phyloP scores from a whole-genome alignment of 2,113 vertebrate genomes.

The Fregata magnificens region DNA sequence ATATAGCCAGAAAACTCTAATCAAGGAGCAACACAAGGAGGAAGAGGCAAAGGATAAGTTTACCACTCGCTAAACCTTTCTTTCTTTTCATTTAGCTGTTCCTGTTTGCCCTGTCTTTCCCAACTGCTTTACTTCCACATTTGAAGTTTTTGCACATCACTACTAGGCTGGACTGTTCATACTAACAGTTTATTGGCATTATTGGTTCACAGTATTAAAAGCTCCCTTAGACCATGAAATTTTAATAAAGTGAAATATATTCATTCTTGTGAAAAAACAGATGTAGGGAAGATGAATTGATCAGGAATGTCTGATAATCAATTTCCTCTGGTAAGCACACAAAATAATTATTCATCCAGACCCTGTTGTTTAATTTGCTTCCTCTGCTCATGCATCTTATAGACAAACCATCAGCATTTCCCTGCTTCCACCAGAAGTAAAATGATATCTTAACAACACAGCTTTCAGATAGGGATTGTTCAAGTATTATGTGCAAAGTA shows the following conservation, averaged over 20 bases:
- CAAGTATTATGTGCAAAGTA: background rate
- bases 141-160: background rate
- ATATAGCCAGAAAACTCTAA: background rate
- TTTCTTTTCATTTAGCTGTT: background rate
- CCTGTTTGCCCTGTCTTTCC: background rate
- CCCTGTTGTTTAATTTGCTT: background rate
- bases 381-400: background rate
- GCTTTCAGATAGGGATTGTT: background rate
- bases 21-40: background rate
- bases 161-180: background rate
- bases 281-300: slow-evolving; percentile 40
- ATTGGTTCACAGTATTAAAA: background rate
- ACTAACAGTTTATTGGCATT: background rate
- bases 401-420: background rate
- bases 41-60: background rate
- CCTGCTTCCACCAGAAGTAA: background rate
- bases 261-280: background rate
- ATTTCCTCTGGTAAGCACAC: slow-evolving; percentile 2
- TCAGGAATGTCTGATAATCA: slow-evolving; percentile 25
- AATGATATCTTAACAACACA: slow-evolving; percentile 13
- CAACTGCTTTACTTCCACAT: background rate
- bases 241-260: slow-evolving; percentile 37
- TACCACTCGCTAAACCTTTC: background rate
- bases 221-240: slow-evolving; percentile 17
- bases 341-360: slow-evolving; percentile 29